These are phyloP conservation scores for Guaruba guarouba DNA, from an alignment of 2,113 vertebrate genomes.

Conservation along the genomic window DNA sequence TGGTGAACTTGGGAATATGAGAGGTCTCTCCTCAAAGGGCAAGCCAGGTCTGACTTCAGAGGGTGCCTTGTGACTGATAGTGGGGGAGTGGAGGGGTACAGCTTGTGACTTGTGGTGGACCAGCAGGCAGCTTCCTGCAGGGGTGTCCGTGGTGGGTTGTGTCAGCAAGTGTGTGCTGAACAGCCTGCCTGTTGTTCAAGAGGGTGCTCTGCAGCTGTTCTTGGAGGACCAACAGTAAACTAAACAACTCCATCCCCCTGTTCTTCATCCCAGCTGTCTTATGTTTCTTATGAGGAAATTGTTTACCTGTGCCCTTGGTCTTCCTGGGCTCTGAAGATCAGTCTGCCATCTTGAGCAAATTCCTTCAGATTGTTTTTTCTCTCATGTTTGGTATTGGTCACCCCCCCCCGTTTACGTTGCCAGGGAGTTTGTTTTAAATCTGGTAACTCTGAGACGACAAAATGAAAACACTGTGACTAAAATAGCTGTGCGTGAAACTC, in stretches of 20 bases:
- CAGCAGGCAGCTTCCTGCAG: neutral
- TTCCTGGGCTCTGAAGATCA: neutral
- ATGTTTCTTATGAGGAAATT: neutral
- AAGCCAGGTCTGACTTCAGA: neutral
- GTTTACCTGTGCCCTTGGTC: neutral
- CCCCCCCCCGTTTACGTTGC: neutral
- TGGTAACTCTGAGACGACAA: neutral
- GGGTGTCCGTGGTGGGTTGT: rapidly evolving
- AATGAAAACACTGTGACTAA: neutral
- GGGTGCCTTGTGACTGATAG: neutral
- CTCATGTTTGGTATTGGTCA: neutral
- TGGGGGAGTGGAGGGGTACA: neutral
- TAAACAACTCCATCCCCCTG: neutral
- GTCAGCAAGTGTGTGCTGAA: neutral
- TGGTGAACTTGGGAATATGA: neutral
- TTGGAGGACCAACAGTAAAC: neutral
- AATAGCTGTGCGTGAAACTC: neutral
- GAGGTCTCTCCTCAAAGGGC: neutral
- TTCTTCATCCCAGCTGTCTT: neutral
- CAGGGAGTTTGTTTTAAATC: neutral
- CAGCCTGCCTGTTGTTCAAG: neutral
- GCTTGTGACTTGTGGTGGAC: neutral
- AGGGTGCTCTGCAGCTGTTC: neutral
- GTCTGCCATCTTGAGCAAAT: neutral
- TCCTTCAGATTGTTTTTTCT: neutral